phyloP scores from a whole-genome alignment of 2,113 vertebrate species.

The Pteronura brasiliensis region DNA sequence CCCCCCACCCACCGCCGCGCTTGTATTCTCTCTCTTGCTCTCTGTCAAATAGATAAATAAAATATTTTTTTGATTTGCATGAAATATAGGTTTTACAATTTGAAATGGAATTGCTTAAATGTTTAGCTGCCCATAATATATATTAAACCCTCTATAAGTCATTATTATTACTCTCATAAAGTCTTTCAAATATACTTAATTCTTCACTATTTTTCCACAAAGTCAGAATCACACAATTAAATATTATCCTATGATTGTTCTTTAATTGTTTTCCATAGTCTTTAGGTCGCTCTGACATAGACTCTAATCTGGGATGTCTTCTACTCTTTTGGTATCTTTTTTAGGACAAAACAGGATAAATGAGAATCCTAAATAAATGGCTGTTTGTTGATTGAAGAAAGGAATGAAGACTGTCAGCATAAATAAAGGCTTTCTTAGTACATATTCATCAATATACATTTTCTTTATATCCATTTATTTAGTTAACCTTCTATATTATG shows the following conservation, averaged over 20 bases:
- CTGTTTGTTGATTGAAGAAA: slow-evolving; percentile 21
- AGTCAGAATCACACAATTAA: not conserved
- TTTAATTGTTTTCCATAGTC: not conserved
- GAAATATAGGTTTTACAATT: not conserved
- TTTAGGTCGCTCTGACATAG: not conserved
- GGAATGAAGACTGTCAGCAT: not conserved
- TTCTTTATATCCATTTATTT: not conserved
- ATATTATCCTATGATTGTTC: not conserved
- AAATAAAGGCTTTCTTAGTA: slow-evolving; percentile 19
- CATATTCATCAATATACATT: not conserved
- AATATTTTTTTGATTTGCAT: not conserved
- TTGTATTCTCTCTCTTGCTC: too few relatives aligned
- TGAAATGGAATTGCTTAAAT: not conserved
- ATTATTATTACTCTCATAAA: not conserved
- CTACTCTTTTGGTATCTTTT: not conserved
- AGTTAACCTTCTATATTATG: not conserved
- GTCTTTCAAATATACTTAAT: not conserved
- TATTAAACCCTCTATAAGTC: not conserved
- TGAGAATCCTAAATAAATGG: not conserved
- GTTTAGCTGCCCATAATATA: not conserved
- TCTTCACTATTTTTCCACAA: not conserved
- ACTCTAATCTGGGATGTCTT: not conserved
- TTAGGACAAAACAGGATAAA: not conserved
- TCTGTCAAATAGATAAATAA: too few relatives aligned
- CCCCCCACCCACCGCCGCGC: too few relatives aligned